Evolutionary conservation across 2,888 invertebrate genomes (phyloP).

Genomic region (Brachyptera putata): DNA sequence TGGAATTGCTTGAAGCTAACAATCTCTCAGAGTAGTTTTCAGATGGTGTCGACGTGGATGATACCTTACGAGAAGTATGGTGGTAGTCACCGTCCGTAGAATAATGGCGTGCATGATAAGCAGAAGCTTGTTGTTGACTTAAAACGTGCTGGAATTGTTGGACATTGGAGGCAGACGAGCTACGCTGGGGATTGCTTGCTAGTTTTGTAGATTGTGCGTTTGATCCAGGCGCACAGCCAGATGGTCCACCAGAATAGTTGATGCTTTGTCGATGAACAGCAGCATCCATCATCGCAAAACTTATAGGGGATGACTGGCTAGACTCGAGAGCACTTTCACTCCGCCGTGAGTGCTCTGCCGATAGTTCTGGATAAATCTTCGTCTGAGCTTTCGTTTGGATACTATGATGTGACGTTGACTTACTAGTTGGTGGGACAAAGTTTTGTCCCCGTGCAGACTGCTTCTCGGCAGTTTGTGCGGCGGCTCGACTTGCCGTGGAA

Average conservation of each 20-base stretch:
- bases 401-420: constrained; percentile 47
- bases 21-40: constrained; percentile 27
- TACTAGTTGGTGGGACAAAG: constrained; percentile 49
- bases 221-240: constrained; percentile 18
- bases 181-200: constrained; percentile 26
- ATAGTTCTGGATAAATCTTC: constrained; percentile 70
- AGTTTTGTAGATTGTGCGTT: constrained; percentile 27
- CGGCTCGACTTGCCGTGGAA: constrained; percentile 42
- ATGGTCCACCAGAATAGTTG: constrained; percentile 53
- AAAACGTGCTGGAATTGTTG: constrained; percentile 35
- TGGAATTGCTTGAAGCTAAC: constrained; percentile 52
- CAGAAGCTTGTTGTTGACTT: constrained; percentile 23
- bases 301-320: constrained; percentile 67
- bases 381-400: constrained; percentile 74
- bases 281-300: constrained; percentile 71
- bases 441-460: constrained; percentile 43
- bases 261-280: constrained; percentile 42
- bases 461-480: constrained; percentile 38
- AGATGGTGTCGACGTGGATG: constrained; percentile 13
- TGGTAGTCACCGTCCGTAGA: constrained; percentile 26
- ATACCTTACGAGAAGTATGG: constrained; percentile 18
- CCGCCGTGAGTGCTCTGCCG: constrained; percentile 42
- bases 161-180: constrained; percentile 20
- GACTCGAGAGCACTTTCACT: constrained; percentile 50
- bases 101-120: constrained; percentile 29